Evolutionary conservation across 2,888 invertebrate genomes (phyloP).

Genomic region (Mimachlamys varia): DNA sequence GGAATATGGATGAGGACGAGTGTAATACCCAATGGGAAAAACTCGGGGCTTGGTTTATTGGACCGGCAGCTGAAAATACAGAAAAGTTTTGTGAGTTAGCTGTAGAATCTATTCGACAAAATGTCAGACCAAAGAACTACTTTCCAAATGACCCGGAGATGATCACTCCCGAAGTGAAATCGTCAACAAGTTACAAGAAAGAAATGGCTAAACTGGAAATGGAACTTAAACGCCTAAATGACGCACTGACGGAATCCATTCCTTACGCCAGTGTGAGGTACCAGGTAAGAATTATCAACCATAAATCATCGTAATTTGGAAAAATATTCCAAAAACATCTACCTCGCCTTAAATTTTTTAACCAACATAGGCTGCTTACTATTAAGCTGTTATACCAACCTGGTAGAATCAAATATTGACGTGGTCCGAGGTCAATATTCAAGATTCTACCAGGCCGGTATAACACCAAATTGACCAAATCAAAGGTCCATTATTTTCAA

Average conservation of each 20-base stretch:
- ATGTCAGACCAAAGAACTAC: background rate
- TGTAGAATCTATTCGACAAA: background rate
- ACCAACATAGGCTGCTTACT: too few species aligned
- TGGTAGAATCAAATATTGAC: too few species aligned
- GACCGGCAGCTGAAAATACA: slow-evolving; percentile 34
- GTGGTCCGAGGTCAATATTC: too few species aligned
- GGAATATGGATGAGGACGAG: background rate
- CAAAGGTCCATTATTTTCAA: too few species aligned
- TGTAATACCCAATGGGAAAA: background rate
- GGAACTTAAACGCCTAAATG: background rate
- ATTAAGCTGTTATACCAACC: too few species aligned
- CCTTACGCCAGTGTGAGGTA: background rate
- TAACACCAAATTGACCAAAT: too few species aligned
- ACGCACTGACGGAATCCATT: slow-evolving; percentile 5
- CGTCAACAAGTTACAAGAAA: background rate
- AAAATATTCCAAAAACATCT: too few species aligned
- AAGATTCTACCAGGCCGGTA: too few species aligned
- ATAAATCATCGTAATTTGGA: too few species aligned
- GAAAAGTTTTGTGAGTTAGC: slow-evolving; percentile 6
- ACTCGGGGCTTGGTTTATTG: slow-evolving; percentile 34
- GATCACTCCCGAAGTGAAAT: background rate
- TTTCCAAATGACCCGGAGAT: slow-evolving; percentile 36
- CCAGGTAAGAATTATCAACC: background rate
- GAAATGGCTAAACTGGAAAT: slow-evolving; percentile 26
- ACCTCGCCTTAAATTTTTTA: too few species aligned